phyloP scores from a whole-genome alignment of 2,888 invertebrate species.

The Nemurella pictetii region DNA sequence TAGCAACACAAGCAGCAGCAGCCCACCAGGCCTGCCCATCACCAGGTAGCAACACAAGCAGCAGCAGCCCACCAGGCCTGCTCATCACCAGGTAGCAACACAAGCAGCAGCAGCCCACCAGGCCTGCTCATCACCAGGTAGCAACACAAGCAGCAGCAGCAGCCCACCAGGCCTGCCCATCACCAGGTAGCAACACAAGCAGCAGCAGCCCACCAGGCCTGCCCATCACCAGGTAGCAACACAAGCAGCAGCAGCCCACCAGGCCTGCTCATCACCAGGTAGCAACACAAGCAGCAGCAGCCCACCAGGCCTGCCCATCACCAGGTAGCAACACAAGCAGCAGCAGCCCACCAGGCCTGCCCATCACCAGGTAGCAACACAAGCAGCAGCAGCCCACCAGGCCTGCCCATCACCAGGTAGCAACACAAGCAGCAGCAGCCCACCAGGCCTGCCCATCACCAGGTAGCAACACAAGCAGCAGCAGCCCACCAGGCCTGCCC shows the following conservation, averaged over 20 bases:
- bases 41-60: no score
- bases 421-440: no score
- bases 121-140: no score
- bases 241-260: neutral
- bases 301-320: no score
- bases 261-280: constrained; percentile 60
- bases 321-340: no score
- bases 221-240: no score
- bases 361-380: constrained; percentile 56
- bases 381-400: no score
- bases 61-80: constrained; percentile 49
- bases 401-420: no score
- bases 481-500: no score
- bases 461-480: constrained; percentile 49
- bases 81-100: constrained; percentile 56
- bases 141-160: no score
- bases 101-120: neutral
- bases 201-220: no score
- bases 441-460: constrained; percentile 56
- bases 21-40: neutral
- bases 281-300: constrained; percentile 28
- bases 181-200: constrained; percentile 52
- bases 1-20: no score
- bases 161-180: constrained; percentile 53
- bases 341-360: constrained; percentile 50